phyloP scores from a whole-genome alignment of 2,113 vertebrate species.

The Semnornis frantzii region DNA sequence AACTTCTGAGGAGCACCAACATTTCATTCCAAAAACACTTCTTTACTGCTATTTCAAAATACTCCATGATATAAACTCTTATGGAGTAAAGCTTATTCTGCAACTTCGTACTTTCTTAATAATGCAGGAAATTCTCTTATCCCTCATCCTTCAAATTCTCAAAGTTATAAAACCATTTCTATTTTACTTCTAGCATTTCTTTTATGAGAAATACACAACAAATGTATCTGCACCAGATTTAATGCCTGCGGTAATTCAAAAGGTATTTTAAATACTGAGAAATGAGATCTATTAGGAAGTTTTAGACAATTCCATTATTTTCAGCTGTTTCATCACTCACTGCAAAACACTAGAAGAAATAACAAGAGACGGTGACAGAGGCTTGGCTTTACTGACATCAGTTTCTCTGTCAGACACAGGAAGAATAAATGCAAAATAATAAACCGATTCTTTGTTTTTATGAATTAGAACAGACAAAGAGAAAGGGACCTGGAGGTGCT shows the following conservation, averaged over 20 bases:
- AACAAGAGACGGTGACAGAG: neutral
- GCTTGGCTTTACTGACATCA: neutral
- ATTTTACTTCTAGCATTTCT: neutral
- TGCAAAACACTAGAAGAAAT: neutral
- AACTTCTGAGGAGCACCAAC: neutral
- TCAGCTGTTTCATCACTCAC: neutral
- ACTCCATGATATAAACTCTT: neutral
- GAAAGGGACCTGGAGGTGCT: too few relatives aligned
- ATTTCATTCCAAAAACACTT: neutral
- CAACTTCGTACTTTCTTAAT: neutral
- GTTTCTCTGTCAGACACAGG: neutral
- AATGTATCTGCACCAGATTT: neutral
- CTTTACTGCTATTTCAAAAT: neutral
- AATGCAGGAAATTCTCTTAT: neutral
- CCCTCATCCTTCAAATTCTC: neutral
- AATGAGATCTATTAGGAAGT: neutral
- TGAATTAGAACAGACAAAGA: too few relatives aligned
- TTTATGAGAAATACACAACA: neutral
- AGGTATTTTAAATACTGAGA: neutral
- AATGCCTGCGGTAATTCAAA: neutral
- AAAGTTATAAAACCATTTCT: neutral
- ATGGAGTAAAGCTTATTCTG: neutral
- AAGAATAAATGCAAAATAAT: neutral
- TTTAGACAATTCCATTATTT: slow-evolving; percentile 4
- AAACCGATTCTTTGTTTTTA: neutral